A percentile compares a stretch with the other conserved stretches of the same genome.
phyloP scores from a whole-genome alignment of 2,113 vertebrate genomes.

The Oceanites oceanicus region DNA sequence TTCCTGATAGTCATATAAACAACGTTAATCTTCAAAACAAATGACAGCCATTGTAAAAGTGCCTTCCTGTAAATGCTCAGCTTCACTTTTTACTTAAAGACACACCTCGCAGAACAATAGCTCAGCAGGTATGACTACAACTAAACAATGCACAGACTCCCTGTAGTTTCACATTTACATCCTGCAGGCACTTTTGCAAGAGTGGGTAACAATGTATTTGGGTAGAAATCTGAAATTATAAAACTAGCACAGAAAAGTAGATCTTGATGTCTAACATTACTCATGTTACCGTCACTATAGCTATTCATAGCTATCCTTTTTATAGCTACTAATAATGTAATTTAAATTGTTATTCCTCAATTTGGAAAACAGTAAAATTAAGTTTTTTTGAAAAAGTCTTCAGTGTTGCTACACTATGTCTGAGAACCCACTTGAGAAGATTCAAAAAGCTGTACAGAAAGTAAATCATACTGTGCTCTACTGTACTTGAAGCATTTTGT shows the following conservation, averaged over 20 bases:
- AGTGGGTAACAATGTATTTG: background rate
- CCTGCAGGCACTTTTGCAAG: slow-evolving; percentile 1
- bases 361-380: background rate
- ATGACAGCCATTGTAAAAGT: slow-evolving; percentile 33
- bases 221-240: background rate
- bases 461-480: background rate
- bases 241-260: background rate
- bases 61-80: slow-evolving; percentile 51
- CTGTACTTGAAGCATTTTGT: background rate
- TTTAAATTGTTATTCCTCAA: background rate
- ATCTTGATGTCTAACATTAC: background rate
- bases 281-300: background rate
- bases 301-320: background rate
- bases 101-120: slow-evolving; percentile 83
- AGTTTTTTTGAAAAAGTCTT: background rate
- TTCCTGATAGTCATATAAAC: background rate
- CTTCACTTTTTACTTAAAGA: slow-evolving; percentile 67
- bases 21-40: slow-evolving; percentile 55
- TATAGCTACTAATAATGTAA: background rate
- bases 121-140: slow-evolving; percentile 71
- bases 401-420: background rate
- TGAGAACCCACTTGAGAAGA: background rate
- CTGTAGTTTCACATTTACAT: slow-evolving; percentile 10
- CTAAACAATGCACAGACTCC: slow-evolving; percentile 18
- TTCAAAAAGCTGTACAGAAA: background rate